Conservation (phyloP, 2,113 vertebrate species). For the Microcebus griseorufus region DNA sequence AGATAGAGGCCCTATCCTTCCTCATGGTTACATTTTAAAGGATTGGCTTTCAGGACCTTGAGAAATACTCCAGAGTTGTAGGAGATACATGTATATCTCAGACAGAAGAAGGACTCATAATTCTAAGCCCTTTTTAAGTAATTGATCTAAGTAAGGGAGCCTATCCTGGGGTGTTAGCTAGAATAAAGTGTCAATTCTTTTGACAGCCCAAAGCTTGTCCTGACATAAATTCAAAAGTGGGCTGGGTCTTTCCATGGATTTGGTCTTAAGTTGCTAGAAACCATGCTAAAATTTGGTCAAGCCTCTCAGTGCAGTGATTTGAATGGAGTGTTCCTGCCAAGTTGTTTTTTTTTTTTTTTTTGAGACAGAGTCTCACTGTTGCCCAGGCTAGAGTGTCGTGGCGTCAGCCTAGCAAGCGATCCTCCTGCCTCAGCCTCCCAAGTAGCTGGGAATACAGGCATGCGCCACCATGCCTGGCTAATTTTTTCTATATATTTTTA, state of each 20-base stretch:
- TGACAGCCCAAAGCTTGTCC: neutral
- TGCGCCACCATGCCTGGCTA: too few relatives aligned
- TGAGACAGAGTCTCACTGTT: too few relatives aligned
- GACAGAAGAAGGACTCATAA: neutral
- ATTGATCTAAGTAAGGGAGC: neutral
- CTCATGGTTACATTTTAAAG: slow-evolving; percentile 22
- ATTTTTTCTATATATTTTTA: too few relatives aligned
- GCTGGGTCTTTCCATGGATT: neutral
- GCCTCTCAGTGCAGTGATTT: neutral
- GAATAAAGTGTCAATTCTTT: neutral
- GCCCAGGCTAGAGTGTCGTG: too few relatives aligned
- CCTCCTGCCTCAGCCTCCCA: too few relatives aligned
- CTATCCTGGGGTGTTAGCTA: neutral
- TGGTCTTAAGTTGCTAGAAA: neutral
- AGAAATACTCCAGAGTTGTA: neutral
- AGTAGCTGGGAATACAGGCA: too few relatives aligned
- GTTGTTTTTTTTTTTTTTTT: neutral
- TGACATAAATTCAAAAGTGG: neutral
- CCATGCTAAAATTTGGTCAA: neutral
- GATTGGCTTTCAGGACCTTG: neutral
- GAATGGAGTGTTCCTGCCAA: neutral
- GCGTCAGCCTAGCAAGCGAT: too few relatives aligned
- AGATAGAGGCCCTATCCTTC: slow-evolving; percentile 8
- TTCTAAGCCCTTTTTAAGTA: neutral
- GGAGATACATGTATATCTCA: neutral